These are phyloP conservation scores for Proteles cristata DNA, from an alignment of 2,113 vertebrate genomes.

Conservation along the genomic window DNA sequence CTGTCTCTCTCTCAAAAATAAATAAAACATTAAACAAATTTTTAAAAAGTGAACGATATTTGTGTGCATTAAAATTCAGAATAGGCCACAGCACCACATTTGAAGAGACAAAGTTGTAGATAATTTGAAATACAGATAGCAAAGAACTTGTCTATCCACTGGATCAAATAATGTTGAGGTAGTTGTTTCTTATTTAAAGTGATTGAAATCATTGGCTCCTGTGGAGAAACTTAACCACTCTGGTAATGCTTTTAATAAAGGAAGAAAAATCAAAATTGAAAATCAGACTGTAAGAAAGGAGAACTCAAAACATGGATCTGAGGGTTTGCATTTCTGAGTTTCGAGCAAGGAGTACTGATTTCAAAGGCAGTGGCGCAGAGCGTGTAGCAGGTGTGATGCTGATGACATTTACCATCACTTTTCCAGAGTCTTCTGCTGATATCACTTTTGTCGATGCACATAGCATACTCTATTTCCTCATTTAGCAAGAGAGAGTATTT, in stretches of 20 bases:
- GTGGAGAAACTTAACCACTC: neutral
- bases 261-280: neutral
- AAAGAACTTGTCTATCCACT: neutral
- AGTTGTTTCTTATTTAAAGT: neutral
- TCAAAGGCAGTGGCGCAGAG: neutral
- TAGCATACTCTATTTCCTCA: slow-evolving; percentile 29
- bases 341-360: neutral
- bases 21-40: no score
- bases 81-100: neutral
- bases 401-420: neutral
- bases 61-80: neutral
- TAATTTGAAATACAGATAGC: neutral
- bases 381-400: neutral
- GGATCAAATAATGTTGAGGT: neutral
- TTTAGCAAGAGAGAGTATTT: neutral
- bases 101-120: neutral
- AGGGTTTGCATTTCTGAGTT: neutral
- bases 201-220: neutral
- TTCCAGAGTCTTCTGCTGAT: neutral
- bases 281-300: neutral
- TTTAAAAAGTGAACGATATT: neutral
- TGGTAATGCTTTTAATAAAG: neutral
- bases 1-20: no score
- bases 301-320: neutral
- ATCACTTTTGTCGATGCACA: neutral